Base-by-base conservation (phyloP, 2,888 invertebrate genomes). In the Cerceris rybyensis region DNA sequence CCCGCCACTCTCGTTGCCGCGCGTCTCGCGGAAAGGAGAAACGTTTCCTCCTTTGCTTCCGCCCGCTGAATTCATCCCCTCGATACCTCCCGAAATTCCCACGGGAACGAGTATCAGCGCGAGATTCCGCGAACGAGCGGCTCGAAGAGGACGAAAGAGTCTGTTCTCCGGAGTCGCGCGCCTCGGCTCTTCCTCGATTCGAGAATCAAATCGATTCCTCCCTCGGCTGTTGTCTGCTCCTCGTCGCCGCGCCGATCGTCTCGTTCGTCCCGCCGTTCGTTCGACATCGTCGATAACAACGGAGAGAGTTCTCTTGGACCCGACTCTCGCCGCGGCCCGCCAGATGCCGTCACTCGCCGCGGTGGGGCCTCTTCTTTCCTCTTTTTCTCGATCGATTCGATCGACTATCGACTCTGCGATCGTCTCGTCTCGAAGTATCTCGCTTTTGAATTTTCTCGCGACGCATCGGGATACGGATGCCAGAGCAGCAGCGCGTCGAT, bases 261-360 rank as follows among this genome's bases (percentile, higher is more conserved):
- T 46, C 46, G 11, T 11, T 46, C 11, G 8, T 11, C 9, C 46
- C 11, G 8, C 46, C 46, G 11, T 11, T 46, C 8, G 11, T 46
- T 46, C 46, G 4, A 1, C 46, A 6, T 46, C 11, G 8, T 8
- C 46, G 46, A 8, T 11, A 46, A 11, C 9, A 46, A 46, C 11
- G 11, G 11, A 46, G 46, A 11, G 46, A 46, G 46, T 46, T 46
- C 46, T 1, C 46, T 46, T 46, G 2, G 11, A 46, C 46, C 2
- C 46, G 46, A 8, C 55, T 71, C 39, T 9, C 0, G 0, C 6
- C 9, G 6, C 28, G 11, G 0, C 0, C 13, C 52, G 0, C 5
- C 8, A 68, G 78, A 78, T 78, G 78, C n/a, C 78, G 71, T n/a
- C 16, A 71, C 58, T 11, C 0, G 39, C 28, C 63, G 16, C 58